These are phyloP conservation scores for Cheilosia vernalis DNA, from an alignment of 2,888 invertebrate species.

Conservation along the genomic window DNA sequence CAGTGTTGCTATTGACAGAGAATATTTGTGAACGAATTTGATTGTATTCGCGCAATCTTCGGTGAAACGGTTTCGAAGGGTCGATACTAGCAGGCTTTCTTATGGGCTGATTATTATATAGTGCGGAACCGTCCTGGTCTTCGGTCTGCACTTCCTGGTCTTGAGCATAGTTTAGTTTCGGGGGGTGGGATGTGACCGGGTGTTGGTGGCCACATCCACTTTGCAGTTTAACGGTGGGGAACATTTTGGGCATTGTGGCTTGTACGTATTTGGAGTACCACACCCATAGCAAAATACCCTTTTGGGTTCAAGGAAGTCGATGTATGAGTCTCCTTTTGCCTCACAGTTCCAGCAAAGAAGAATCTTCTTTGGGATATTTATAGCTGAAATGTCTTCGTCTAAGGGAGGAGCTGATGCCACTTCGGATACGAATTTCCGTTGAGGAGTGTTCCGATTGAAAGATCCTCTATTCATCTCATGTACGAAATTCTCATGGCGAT, in stretches of 20 bases:
- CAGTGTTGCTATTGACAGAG: too few relatives aligned
- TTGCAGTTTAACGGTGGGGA: slow-evolving; percentile 2
- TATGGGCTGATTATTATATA: too few relatives aligned
- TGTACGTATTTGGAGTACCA: neutral
- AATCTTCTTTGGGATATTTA: neutral
- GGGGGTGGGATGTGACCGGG: neutral
- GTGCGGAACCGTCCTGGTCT: too few relatives aligned
- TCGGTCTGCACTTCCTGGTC: too few relatives aligned
- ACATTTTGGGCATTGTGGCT: slow-evolving; percentile 1
- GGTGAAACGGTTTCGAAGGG: too few relatives aligned
- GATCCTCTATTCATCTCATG: neutral
- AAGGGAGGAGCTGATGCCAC: neutral
- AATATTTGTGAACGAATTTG: too few relatives aligned
- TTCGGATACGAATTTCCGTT: neutral
- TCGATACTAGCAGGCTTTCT: too few relatives aligned
- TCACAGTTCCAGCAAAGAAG: neutral
- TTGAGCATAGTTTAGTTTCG: neutral
- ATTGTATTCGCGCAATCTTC: too few relatives aligned
- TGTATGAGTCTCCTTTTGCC: neutral
- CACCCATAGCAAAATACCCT: neutral
- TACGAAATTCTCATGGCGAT: neutral
- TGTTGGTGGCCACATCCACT: slow-evolving; percentile 3
- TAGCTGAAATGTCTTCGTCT: neutral
- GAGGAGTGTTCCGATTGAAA: neutral
- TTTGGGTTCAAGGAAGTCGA: neutral